phyloP scores from a whole-genome alignment of 2,113 vertebrate species.

The Triplophysa siluroides region DNA sequence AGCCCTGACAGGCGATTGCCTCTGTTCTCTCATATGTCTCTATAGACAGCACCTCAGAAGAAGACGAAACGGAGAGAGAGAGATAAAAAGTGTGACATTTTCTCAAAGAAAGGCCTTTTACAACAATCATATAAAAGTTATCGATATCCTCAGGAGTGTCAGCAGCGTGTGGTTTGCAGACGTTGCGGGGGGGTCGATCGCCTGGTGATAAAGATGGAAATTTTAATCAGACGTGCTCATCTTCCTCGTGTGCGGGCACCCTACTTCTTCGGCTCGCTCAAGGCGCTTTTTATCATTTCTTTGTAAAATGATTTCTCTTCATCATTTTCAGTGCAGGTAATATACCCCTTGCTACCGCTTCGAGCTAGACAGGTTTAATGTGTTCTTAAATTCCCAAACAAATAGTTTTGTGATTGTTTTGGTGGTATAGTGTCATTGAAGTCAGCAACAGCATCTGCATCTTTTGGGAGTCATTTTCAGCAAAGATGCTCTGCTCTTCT shows the following conservation, averaged over 20 bases:
- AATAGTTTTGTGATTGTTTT: constrained; percentile 62
- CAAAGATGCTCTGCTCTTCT: constrained; percentile 43
- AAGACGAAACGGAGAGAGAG: constrained; percentile 29
- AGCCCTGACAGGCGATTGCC: constrained; percentile 76
- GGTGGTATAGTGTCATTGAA: neutral
- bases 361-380: constrained; percentile 61
- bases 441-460: constrained; percentile 43
- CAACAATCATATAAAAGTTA: constrained; percentile 58
- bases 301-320: constrained; percentile 59
- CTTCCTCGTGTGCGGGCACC: constrained; percentile 51
- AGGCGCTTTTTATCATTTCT: constrained; percentile 62
- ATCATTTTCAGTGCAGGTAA: constrained; percentile 55
- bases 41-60: constrained; percentile 65
- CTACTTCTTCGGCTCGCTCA: constrained; percentile 53
- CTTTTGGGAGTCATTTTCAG: constrained; percentile 57
- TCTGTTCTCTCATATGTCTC: constrained; percentile 73
- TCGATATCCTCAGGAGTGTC: constrained; percentile 43
- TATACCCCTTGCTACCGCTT: constrained; percentile 55
- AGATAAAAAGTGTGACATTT: constrained; percentile 57
- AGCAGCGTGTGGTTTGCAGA: constrained; percentile 14
- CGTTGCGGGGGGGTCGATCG: constrained; percentile 27
- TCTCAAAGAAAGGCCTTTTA: constrained; percentile 59
- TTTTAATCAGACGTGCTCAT: constrained; percentile 58
- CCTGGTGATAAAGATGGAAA: constrained; percentile 53
- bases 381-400: constrained; percentile 65